Evolutionary conservation across 2,113 vertebrate genomes (phyloP), one percentile per base, ranked within the genome.

Genomic region (Callaeas wilsoni): DNA sequence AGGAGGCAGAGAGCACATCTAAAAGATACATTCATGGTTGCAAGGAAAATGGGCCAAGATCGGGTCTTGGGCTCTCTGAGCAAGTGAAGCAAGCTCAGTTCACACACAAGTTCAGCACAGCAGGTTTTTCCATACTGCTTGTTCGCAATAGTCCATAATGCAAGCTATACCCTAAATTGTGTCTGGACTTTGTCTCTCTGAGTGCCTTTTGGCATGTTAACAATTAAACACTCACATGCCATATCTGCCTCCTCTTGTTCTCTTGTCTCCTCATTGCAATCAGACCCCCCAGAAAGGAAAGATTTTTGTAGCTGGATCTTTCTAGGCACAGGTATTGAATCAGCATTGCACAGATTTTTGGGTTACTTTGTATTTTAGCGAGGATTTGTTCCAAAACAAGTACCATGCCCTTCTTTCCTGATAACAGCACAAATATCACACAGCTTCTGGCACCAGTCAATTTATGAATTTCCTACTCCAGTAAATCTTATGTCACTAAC

Each of bases 81-180:
- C 37, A 73, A 64, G 15, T 17, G 14, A 10, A 53, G 26, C 0
- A 2, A 1, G 33, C 33, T 77, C 37, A 89, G 42, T 16, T 50
- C 3, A 2, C 46, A 41, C 46, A 16, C 10, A 7, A 9, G 42
- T 9, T 3, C 32, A 77, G 15, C 2, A 3, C 1, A 3, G 5
- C 18, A 85, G 27, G 13, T 46, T 80, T 89, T 76, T 85, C 27
- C 16, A n/a, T 44, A 12, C 12, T 73, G 17, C 5, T 62, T 30
- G 16, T 20, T 76, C 26, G 42, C 42, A 90, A 69, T 27, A 84
- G 49, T 37, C 20, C 23, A 18, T 32, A 29, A 30, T n/a, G 49
- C 25, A 87, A 64, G 12, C 4, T 56, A 8, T 41, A 44, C 21
- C 25, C 12, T 59, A 73, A 83, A 42, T 10, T 64, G 19, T 79